Conservation (phyloP, 2,888 invertebrate species). For the Actias luna region DNA sequence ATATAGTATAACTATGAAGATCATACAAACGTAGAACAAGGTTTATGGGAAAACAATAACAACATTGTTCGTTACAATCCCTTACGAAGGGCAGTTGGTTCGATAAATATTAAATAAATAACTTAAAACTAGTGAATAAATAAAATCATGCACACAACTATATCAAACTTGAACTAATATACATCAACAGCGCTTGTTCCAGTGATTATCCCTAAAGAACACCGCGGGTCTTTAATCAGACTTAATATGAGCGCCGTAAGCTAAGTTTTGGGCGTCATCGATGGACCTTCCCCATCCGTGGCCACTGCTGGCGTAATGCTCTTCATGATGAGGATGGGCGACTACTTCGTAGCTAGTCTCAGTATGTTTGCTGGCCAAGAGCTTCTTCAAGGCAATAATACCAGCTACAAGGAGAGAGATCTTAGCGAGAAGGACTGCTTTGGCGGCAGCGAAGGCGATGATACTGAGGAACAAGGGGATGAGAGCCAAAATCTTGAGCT, state of each 20-base stretch:
- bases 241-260: conserved; percentile 81
- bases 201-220: conserved; percentile 26
- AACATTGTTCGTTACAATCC: conserved; percentile 59
- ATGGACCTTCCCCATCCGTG: conserved; percentile 86
- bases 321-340: conserved; percentile 84
- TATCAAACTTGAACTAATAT: conserved; percentile 24
- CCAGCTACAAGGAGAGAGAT: conserved; percentile 89
- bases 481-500: conserved; percentile 89
- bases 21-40: conserved; percentile 74
- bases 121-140: conserved; percentile 69
- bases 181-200: background rate
- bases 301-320: conserved; percentile 73
- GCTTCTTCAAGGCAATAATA: conserved; percentile 86
- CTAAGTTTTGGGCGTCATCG: conserved; percentile 80
- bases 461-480: conserved; percentile 88
- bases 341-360: conserved; percentile 90
- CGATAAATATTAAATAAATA: conserved; percentile 73
- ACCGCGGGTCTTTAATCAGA: conserved; percentile 51
- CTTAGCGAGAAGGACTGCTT: conserved; percentile 92
- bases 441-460: conserved; percentile 91
- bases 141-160: conserved; percentile 31
- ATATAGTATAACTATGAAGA: conserved; percentile 66
- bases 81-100: conserved; percentile 61
- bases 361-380: conserved; percentile 86
- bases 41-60: conserved; percentile 62